These are phyloP conservation scores for Microctenopoma stevenorrisi DNA, from an alignment of 2,797 vertebrate species.

Conservation along the genomic window DNA sequence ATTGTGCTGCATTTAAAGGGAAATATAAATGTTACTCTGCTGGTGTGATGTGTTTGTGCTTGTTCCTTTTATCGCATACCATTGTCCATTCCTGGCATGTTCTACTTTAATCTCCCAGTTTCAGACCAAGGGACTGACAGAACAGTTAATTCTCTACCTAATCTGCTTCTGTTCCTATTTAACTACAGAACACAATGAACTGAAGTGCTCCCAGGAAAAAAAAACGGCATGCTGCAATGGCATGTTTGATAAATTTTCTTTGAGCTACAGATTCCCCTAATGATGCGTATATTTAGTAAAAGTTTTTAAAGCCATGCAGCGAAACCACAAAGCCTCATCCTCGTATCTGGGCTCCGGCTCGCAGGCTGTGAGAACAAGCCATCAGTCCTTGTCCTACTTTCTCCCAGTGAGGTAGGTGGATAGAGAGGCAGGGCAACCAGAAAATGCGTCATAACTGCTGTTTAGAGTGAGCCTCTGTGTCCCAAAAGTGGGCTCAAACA, in stretches of 20 bases:
- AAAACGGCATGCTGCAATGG: background rate
- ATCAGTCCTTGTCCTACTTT: conserved; percentile 62
- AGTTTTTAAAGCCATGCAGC: conserved; percentile 5
- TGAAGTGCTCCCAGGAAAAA: background rate
- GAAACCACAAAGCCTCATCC: conserved; percentile 24
- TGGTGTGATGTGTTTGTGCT: too few relatives aligned
- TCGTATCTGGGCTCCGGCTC: conserved; percentile 30
- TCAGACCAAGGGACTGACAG: too few relatives aligned
- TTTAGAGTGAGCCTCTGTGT: conserved; percentile 54
- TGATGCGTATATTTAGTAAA: background rate
- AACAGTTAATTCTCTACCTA: background rate
- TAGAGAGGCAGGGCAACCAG: conserved; percentile 32
- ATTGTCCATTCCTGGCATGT: too few relatives aligned
- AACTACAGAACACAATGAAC: background rate
- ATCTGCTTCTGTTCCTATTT: conserved; percentile 3
- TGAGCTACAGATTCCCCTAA: conserved; percentile 9
- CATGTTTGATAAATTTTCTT: conserved; percentile 10
- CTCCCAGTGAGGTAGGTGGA: conserved; percentile 36
- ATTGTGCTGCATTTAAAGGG: too few relatives aligned
- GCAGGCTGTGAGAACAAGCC: conserved; percentile 35
- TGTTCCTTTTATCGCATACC: too few relatives aligned
- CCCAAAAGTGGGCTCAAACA: conserved; percentile 71
- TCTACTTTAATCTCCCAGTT: too few relatives aligned
- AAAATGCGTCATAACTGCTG: conserved; percentile 56
- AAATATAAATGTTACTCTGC: too few relatives aligned